Evolutionary conservation across 1,140 invertebrate genomes (phyloP).

Genomic region (Tetraneura akinire): DNA sequence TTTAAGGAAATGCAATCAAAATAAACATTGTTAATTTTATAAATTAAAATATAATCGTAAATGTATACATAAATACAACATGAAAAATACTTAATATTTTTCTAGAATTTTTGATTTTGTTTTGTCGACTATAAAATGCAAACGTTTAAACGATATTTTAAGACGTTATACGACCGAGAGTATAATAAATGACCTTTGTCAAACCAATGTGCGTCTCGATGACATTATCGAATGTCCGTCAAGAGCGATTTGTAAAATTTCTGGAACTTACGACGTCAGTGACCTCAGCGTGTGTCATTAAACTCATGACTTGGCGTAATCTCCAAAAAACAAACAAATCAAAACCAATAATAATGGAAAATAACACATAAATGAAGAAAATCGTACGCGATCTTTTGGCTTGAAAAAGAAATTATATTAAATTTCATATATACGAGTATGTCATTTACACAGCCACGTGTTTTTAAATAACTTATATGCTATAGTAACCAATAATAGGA

Average conservation of each 20-base stretch:
- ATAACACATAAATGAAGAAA: too few relatives aligned
- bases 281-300: slow-evolving; percentile 37
- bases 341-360: too few relatives aligned
- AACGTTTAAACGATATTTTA: slow-evolving; percentile 3
- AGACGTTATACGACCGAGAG: not conserved
- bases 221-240: slow-evolving; percentile 28
- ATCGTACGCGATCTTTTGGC: not conserved
- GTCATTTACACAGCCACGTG: not conserved
- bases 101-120: not conserved
- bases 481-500: slow-evolving; percentile 24
- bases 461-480: not conserved
- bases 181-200: slow-evolving; percentile 28
- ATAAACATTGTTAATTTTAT: not conserved
- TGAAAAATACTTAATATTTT: not conserved
- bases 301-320: slow-evolving; percentile 17
- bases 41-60: not conserved
- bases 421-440: too few relatives aligned
- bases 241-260: slow-evolving; percentile 33
- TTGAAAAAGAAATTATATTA: slow-evolving; percentile 23
- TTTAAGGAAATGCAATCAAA: not conserved
- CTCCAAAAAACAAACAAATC: not conserved
- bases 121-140: not conserved
- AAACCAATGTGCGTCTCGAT: not conserved
- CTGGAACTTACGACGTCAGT: slow-evolving; percentile 26
- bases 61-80: not conserved